Evolutionary conservation across 2,113 vertebrate species (phyloP).

Genomic region (Clinocottus analis): DNA sequence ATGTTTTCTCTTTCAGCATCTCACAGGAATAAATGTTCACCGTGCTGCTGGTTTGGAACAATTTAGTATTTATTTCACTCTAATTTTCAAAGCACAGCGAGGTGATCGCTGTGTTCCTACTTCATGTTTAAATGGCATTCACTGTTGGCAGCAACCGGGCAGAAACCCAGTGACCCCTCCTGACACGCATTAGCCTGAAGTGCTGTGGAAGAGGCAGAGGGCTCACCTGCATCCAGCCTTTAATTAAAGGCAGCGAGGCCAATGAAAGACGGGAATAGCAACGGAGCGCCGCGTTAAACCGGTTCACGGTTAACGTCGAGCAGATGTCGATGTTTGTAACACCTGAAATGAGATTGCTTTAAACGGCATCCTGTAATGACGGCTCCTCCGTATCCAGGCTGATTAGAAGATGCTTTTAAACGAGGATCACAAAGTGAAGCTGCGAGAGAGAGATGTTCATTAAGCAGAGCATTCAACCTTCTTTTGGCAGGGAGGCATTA

Average conservation of each 20-base stretch:
- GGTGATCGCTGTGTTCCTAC: constrained; percentile 55
- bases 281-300: constrained; percentile 34
- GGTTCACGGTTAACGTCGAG: constrained; percentile 16
- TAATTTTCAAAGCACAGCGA: constrained; percentile 51
- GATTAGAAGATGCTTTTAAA: constrained; percentile 62
- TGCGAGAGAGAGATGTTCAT: constrained; percentile 32
- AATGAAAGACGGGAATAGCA: constrained; percentile 30
- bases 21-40: constrained; percentile 1
- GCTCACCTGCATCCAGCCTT: constrained; percentile 47
- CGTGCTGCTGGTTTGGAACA: not conserved
- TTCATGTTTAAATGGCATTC: constrained; percentile 78
- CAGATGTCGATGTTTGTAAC: constrained; percentile 54
- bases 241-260: constrained; percentile 71
- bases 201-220: constrained; percentile 41
- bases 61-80: constrained; percentile 46
- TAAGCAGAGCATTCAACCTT: constrained; percentile 50
- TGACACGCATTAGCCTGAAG: constrained; percentile 57
- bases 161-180: constrained; percentile 70
- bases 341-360: constrained; percentile 58
- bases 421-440: constrained; percentile 57
- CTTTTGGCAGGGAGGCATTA: constrained; percentile 36
- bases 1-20: constrained; percentile 17
- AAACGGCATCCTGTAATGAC: constrained; percentile 55
- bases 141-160: constrained; percentile 58
- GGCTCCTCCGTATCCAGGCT: constrained; percentile 42